phyloP scores from a whole-genome alignment of 1,140 invertebrate genomes.

The Zaprionus nigranus region DNA sequence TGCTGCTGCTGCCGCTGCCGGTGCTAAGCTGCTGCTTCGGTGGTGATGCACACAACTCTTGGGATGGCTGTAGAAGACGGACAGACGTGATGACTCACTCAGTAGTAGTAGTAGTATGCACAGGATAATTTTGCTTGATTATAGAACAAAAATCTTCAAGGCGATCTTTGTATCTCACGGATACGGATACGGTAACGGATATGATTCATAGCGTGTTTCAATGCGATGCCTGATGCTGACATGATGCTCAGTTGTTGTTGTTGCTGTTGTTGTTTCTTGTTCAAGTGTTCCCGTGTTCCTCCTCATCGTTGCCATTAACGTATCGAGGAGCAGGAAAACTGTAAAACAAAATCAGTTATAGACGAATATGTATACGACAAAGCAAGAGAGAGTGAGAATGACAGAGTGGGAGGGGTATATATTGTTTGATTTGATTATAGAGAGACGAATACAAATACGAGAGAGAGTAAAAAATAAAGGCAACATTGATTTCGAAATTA shows the following conservation, averaged over 20 bases:
- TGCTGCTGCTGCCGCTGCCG: conserved; percentile 65
- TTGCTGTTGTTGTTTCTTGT: conserved; percentile 42
- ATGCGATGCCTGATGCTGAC: conserved; percentile 20
- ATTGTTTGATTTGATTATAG: conserved; percentile 31
- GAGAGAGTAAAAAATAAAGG: conserved; percentile 71
- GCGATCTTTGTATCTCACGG: neutral
- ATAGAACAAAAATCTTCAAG: conserved; percentile 35
- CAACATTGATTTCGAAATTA: conserved; percentile 65
- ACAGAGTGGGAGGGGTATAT: neutral
- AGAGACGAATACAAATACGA: conserved; percentile 17
- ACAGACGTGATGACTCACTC: conserved; percentile 82
- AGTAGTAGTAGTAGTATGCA: conserved; percentile 35
- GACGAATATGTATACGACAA: conserved; percentile 59
- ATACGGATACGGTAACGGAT: conserved; percentile 8
- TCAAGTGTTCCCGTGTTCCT: conserved; percentile 70
- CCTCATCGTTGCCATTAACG: conserved; percentile 80
- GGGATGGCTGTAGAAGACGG: conserved; percentile 55
- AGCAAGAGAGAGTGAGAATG: conserved; percentile 7
- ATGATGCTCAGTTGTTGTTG: conserved; percentile 5
- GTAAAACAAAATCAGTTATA: conserved; percentile 82
- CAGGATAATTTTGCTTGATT: conserved; percentile 24
- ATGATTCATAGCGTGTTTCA: conserved; percentile 25
- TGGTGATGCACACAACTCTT: conserved; percentile 47
- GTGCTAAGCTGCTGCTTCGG: conserved; percentile 70
- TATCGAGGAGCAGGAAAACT: conserved; percentile 81